Evolutionary conservation across 2,888 invertebrate species (phyloP).

Genomic region (Monopis laevigella): DNA sequence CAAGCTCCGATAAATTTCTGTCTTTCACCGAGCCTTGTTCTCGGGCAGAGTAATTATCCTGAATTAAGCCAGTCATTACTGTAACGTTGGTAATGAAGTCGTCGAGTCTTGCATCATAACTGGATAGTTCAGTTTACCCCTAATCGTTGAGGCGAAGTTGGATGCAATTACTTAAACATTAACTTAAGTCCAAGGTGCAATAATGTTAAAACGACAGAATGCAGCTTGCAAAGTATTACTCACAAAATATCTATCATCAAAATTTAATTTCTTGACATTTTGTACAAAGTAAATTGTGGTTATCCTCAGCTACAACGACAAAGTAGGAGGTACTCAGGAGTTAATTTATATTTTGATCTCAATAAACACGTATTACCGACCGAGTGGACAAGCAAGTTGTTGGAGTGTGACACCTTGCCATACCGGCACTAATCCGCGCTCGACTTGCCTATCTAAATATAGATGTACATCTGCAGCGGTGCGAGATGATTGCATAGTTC

Average conservation of each 20-base stretch:
- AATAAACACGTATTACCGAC: slow-evolving; percentile 25
- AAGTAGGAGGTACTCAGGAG: not conserved
- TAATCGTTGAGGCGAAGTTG: slow-evolving; percentile 17
- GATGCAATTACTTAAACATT: slow-evolving; percentile 9
- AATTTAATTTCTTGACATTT: too few relatives aligned
- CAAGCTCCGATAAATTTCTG: slow-evolving; percentile 43
- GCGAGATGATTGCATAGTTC: slow-evolving; percentile 45
- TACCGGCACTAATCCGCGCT: slow-evolving; percentile 38
- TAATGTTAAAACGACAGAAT: too few relatives aligned
- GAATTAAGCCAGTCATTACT: slow-evolving; percentile 58
- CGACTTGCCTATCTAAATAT: slow-evolving; percentile 43
- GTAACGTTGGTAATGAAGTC: slow-evolving; percentile 16
- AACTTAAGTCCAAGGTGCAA: slow-evolving; percentile 5
- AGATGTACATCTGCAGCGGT: slow-evolving; percentile 39
- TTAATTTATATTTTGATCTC: slow-evolving; percentile 13
- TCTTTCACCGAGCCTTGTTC: slow-evolving; percentile 28
- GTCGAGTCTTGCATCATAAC: slow-evolving; percentile 31
- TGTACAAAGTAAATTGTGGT: too few relatives aligned
- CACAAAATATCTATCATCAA: too few relatives aligned
- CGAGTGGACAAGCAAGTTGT: slow-evolving; percentile 9
- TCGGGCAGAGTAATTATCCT: slow-evolving; percentile 52
- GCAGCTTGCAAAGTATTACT: too few relatives aligned
- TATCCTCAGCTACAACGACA: too few relatives aligned
- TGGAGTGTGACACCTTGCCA: slow-evolving; percentile 32
- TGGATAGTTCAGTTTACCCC: slow-evolving; percentile 53